Evolutionary conservation across 2,888 invertebrate genomes (phyloP), one percentile per base, ranked within the genome.

Genomic region (Yponomeuta plumbellus): DNA sequence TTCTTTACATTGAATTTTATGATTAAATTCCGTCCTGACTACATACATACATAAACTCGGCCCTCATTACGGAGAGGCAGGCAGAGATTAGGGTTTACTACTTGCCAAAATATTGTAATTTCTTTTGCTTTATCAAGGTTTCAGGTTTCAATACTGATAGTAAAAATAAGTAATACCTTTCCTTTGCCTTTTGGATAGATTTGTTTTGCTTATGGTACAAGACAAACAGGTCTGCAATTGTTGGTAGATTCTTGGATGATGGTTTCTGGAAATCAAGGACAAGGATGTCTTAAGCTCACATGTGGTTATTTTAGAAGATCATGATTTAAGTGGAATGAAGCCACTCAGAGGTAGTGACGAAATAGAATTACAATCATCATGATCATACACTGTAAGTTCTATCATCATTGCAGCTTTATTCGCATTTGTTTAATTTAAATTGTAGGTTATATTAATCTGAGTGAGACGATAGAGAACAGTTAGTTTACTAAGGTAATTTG

Each of bases 161-260:
- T 34, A 56, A 56, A 56, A 56, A 20, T 20, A n/a, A 20, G 56
- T 56, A 17, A 56, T 64, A 74, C 75, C 71, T 71, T 66, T 69
- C 68, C 52, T 67, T 65, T 66, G 67, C 61, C 52, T 68, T 72
- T 70, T 64, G 59, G 8, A 13, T 66, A n/a, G 56, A 22, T 61
- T 69, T 69, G 69, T 82, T 89, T 75, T 92, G 92, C 76, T 93
- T 90, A 20, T 20, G 20, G 75, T 89, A 94, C 74, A 92, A 88
- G 10, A 85, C 78, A 22, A 94, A 71, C 17, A 96, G 88, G 13
- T 95, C 95, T 13, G 80, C 71, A n/a, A 96, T 83, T 13, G 92
- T 88, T 0, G 95, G 94, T 0, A 93, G 90, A 66, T 94, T 94
- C 80, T 95, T 95, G 0, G 91, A 89, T 65, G 94, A 83, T 11